Evolutionary conservation across 2,888 invertebrate genomes (phyloP).

Genomic region (Hecatera dysodea): DNA sequence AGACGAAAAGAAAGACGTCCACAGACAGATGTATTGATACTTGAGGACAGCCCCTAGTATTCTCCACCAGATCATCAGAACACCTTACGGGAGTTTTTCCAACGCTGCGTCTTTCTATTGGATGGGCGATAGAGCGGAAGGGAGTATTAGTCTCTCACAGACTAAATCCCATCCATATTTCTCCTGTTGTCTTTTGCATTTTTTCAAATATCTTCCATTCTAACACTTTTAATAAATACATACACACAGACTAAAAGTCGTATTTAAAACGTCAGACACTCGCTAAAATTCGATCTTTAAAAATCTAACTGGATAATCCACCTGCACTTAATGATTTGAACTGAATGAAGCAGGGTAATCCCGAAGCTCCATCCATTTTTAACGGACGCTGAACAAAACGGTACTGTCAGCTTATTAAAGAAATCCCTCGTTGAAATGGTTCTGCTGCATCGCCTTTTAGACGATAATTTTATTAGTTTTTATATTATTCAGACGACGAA

Average conservation of each 20-base stretch:
- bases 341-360: constrained; percentile 50
- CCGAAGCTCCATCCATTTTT: constrained; percentile 48
- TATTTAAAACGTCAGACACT: constrained; percentile 4
- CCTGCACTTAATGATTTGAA: constrained; percentile 49
- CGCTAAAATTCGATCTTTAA: constrained; percentile 7
- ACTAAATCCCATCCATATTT: no score
- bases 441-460: constrained; percentile 39
- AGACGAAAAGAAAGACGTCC: no score
- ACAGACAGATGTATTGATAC: no score
- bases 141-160: no score
- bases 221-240: not conserved
- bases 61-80: no score
- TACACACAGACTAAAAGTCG: not conserved
- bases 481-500: not conserved
- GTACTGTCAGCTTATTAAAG: constrained; percentile 64
- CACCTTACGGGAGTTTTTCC: no score
- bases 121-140: no score
- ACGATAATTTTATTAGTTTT: constrained; percentile 34
- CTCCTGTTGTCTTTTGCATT: no score
- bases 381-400: constrained; percentile 48
- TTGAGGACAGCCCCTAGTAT: no score
- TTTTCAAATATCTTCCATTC: no score
- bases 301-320: constrained; percentile 35
- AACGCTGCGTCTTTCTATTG: no score
- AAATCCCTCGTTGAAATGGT: constrained; percentile 49